These are phyloP conservation scores for Drosophila acutilabella DNA, from an alignment of 2,888 invertebrate species.

Conservation along the genomic window DNA sequence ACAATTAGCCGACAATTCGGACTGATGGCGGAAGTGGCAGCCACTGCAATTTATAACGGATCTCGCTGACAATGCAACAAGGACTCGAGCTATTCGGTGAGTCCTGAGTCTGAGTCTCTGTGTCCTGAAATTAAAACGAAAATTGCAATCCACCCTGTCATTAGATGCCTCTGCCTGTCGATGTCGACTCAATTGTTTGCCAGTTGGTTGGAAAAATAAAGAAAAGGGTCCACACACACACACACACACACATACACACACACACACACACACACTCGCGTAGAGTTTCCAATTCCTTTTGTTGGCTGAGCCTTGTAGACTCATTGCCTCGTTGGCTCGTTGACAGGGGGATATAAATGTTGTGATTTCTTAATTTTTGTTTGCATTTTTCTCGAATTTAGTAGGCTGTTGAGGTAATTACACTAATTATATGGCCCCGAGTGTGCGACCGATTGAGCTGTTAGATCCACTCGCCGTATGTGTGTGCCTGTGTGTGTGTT, in stretches of 20 bases:
- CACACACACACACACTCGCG: conserved; percentile 11
- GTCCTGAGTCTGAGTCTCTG: background rate
- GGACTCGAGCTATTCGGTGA: conserved; percentile 25
- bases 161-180: conserved; percentile 61
- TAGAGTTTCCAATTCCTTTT: conserved; percentile 44
- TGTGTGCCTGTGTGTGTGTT: conserved; percentile 3
- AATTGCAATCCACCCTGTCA: conserved; percentile 77
- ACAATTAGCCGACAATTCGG: conserved; percentile 45
- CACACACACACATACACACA: conserved; percentile 14
- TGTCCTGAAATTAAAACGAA: conserved; percentile 46
- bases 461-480: conserved; percentile 6
- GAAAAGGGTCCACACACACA: conserved; percentile 41
- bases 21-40: conserved; percentile 44
- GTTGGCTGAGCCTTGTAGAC: conserved; percentile 38
- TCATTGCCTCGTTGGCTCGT: conserved; percentile 57
- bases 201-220: conserved; percentile 28
- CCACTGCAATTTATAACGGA: conserved; percentile 59
- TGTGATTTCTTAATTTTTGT: conserved; percentile 83
- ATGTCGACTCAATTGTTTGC: conserved; percentile 63
- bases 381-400: conserved; percentile 80
- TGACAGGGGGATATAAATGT: conserved; percentile 79
- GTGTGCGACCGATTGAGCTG: conserved; percentile 29
- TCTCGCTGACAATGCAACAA: conserved; percentile 57
- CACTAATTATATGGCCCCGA: conserved; percentile 74
- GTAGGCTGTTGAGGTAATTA: conserved; percentile 81